Conservation (phyloP, 2,797 vertebrate species). For the Sylvia borin region DNA sequence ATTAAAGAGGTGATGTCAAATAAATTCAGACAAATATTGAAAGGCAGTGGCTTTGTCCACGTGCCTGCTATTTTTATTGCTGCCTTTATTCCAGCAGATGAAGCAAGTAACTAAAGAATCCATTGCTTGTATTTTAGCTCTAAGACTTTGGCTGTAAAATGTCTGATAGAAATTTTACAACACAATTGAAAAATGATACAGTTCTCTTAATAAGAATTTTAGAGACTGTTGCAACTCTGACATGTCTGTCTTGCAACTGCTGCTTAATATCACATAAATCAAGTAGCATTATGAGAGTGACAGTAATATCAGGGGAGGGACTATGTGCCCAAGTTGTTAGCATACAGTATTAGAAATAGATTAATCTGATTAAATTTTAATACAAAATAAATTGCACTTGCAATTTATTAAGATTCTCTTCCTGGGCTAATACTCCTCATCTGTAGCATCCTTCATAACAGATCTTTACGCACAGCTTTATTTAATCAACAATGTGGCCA, state of each 20-base stretch:
- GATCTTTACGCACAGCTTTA: neutral
- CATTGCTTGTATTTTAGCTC: neutral
- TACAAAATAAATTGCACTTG: slow-evolving; percentile 18
- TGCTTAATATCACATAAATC: neutral
- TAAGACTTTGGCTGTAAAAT: neutral
- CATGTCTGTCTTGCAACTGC: neutral
- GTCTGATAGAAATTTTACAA: neutral
- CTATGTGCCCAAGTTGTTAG: neutral
- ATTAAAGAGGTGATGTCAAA: neutral
- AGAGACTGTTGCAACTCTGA: neutral
- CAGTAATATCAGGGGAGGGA: slow-evolving; percentile 1
- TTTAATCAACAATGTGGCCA: neutral
- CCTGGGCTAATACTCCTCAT: neutral
- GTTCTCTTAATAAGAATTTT: neutral
- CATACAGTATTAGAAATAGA: neutral
- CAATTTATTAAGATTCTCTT: slow-evolving; percentile 14
- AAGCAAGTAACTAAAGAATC: neutral
- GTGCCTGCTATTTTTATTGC: neutral
- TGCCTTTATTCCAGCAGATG: neutral
- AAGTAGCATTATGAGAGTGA: neutral
- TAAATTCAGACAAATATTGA: neutral
- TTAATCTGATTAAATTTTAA: slow-evolving; percentile 34
- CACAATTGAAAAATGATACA: neutral
- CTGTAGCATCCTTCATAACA: neutral
- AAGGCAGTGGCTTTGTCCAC: neutral